Evolutionary conservation across 92 coral and sea anemone species (phyloP), one percentile per base, ranked within the genome.

Genomic region (Paragorgia papillata): DNA sequence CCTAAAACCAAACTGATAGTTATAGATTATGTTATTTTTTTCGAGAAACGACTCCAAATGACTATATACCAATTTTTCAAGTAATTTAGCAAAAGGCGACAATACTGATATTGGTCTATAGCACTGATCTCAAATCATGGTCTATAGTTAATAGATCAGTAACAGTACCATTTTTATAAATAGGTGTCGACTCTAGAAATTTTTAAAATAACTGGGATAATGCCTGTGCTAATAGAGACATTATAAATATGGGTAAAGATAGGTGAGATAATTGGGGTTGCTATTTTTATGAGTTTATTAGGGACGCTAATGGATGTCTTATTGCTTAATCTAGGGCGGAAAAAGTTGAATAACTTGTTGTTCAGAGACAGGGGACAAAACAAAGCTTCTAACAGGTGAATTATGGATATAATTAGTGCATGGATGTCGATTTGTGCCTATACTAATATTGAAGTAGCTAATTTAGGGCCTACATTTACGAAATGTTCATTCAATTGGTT

Each of bases 1-100:
- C 48, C 84, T 28, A 60, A 84, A 88, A 19, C 88, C 91, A 80
- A 84, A 84, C 40, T 84, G 91, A 53, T 79, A 83, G 1, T 79
- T 22, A 53, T 32, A 63, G 41, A 87, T 39, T 39, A 84, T 75
- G 20, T 73, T 63, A 69, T 79, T 58, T 73, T 83, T 71, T 24
- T 83, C 79, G 10, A 79, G n/a, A 40, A 51, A 66, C 13, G n/a
- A 4, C 14, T 51, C 3, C 14, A 79, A 34, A 61, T 87, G 88
- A 71, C 78, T 44, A 40, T 60, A 78, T 18, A 87, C 62, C 39
- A 83, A 31, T 55, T 81, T 78, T 80, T 83, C 91, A 24, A 87
- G 40, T 27, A 74, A 75, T 58, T 74, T 80, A 59, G 31, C 37
- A 18, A 87, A 66, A 20, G 85, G 74, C 32, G 80, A 79, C n/a